Conservation (phyloP, 2,797 vertebrate genomes). For the Gymnothorax reevesii region DNA sequence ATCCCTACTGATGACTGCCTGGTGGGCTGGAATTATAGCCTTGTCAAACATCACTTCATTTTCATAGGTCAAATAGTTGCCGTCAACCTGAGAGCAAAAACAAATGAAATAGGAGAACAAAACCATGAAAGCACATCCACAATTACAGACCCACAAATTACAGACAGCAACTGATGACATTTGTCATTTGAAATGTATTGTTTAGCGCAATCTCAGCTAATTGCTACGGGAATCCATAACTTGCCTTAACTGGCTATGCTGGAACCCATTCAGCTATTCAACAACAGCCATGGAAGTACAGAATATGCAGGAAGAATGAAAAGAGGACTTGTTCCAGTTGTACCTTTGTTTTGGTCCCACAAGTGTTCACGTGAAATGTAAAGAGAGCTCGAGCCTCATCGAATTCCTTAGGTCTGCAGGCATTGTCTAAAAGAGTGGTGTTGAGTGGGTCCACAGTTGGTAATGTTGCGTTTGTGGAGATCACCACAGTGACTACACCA, state of each 20-base stretch:
- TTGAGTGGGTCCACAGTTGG: conserved; percentile 55
- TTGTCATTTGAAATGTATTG: neutral
- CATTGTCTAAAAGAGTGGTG: conserved; percentile 59
- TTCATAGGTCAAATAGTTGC: conserved; percentile 67
- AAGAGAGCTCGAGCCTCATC: conserved; percentile 69
- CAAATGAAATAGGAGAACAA: neutral
- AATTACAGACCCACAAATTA: neutral
- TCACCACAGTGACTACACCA: conserved; percentile 68
- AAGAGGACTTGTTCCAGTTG: neutral
- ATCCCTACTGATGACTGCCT: conserved; percentile 50
- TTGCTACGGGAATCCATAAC: neutral
- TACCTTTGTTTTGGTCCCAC: conserved; percentile 68
- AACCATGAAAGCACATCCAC: neutral
- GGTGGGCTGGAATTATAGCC: conserved; percentile 44
- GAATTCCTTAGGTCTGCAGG: conserved; percentile 66
- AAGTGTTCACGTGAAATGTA: conserved; percentile 68
- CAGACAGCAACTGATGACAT: neutral
- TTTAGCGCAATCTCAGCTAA: neutral
- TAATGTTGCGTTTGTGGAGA: conserved; percentile 56
- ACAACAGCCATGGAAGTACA: neutral
- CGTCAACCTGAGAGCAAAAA: conserved; percentile 57
- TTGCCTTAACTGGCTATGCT: neutral
- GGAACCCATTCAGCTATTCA: neutral
- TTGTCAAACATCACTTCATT: conserved; percentile 71
- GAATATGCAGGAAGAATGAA: neutral